These are phyloP conservation scores for Choristoneura rosaceana DNA, from an alignment of 2,888 invertebrate species.

Conservation along the genomic window DNA sequence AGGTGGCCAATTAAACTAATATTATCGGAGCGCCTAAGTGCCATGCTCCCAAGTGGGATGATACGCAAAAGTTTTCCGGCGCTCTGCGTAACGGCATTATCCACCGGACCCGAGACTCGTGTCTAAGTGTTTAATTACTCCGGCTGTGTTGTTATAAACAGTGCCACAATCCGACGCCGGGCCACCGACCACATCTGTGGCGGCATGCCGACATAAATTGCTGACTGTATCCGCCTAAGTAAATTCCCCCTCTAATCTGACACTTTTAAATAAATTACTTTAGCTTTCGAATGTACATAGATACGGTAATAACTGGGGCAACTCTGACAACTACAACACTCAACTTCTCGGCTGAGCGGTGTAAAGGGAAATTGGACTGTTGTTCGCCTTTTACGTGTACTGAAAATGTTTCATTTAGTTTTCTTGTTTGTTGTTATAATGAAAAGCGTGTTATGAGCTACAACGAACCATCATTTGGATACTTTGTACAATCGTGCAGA, in stretches of 20 bases:
- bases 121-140: constrained; percentile 76
- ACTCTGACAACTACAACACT: constrained; percentile 51
- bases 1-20: constrained; percentile 30
- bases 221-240: constrained; percentile 71
- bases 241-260: constrained; percentile 74
- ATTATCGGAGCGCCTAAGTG: constrained; percentile 32
- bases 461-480: not conserved
- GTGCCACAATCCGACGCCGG: constrained; percentile 62
- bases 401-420: constrained; percentile 29
- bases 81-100: constrained; percentile 53
- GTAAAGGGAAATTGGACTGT: constrained; percentile 33
- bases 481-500: not conserved
- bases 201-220: constrained; percentile 69
- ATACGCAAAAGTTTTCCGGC: constrained; percentile 42
- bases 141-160: constrained; percentile 75
- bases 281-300: constrained; percentile 59
- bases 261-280: constrained; percentile 75
- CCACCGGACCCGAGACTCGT: constrained; percentile 57
- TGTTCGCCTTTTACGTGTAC: constrained; percentile 26
- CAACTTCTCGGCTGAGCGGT: constrained; percentile 52
- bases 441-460: not conserved
- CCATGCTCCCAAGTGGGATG: constrained; percentile 42
- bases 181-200: constrained; percentile 66
- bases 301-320: constrained; percentile 58
- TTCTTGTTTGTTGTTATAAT: constrained; percentile 30